phyloP scores from a whole-genome alignment of 2,113 vertebrate species.

The Misgurnus mizolepis region DNA sequence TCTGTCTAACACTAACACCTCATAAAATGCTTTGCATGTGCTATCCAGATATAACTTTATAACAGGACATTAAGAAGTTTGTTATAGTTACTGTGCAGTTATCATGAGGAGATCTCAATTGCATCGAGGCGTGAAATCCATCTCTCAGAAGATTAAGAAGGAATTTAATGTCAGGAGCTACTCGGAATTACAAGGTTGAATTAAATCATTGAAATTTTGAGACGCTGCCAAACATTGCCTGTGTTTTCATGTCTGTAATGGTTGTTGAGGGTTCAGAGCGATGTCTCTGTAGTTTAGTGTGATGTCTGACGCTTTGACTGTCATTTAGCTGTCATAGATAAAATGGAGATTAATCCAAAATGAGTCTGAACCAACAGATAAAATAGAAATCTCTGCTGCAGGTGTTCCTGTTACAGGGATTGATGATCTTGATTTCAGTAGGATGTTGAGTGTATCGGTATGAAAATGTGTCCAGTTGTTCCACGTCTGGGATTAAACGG shows the following conservation, averaged over 20 bases:
- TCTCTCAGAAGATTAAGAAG: background rate
- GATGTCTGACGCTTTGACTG: constrained; percentile 62
- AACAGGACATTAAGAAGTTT: constrained; percentile 54
- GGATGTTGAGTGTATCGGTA: background rate
- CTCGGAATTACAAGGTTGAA: background rate
- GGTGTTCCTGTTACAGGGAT: background rate
- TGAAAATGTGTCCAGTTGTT: background rate
- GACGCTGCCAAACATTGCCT: background rate
- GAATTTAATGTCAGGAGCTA: constrained; percentile 7
- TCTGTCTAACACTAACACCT: too few species aligned
- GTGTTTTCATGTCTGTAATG: constrained; percentile 15
- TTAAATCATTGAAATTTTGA: background rate
- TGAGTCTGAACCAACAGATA: background rate
- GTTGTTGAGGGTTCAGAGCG: constrained; percentile 34
- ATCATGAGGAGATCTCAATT: constrained; percentile 6
- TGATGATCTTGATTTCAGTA: background rate
- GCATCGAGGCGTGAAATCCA: background rate
- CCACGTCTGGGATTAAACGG: too few species aligned
- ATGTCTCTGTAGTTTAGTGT: constrained; percentile 25
- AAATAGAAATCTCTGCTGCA: background rate
- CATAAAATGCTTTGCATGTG: too few species aligned
- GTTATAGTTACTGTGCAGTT: background rate
- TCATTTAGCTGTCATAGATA: constrained; percentile 39
- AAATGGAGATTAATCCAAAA: background rate
- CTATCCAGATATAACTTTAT: too few species aligned